Conservation (phyloP, 1,140 invertebrate species). For the Centruroides sculpturatus region DNA sequence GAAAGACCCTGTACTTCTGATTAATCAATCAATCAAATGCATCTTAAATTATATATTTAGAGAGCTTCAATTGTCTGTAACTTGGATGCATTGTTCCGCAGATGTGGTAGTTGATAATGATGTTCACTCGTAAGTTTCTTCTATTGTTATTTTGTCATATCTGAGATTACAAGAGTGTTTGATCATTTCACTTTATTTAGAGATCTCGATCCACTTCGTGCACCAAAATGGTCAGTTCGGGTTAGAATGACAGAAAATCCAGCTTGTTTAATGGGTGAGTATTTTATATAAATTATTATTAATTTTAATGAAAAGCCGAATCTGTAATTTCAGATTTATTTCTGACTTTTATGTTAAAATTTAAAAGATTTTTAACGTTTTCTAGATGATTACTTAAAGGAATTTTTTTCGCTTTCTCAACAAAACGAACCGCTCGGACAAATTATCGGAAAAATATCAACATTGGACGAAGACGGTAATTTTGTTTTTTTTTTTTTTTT, state of each 20-base stretch:
- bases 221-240: conserved; percentile 52
- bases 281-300: too few species aligned
- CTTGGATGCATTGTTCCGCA: conserved; percentile 73
- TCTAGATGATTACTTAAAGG: too few species aligned
- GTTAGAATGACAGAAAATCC: conserved; percentile 30
- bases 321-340: too few species aligned
- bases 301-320: too few species aligned
- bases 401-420: too few species aligned
- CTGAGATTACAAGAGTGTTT: neutral
- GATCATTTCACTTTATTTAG: conserved; percentile 28
- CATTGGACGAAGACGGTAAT: too few species aligned
- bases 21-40: conserved; percentile 7
- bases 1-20: neutral
- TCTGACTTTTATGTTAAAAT: too few species aligned
- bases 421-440: too few species aligned
- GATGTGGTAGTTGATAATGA: conserved; percentile 75
- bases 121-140: conserved; percentile 40
- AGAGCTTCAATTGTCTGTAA: conserved; percentile 61
- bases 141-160: too few species aligned
- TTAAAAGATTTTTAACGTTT: too few species aligned
- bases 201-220: conserved; percentile 71
- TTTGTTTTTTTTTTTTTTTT: too few species aligned
- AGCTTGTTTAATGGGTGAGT: conserved; percentile 29
- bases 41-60: conserved; percentile 32
- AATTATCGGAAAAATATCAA: too few species aligned